Percentiles rank a stretch among this genome's conserved stretches.
Evolutionary conservation across 2,888 invertebrate species (phyloP).

Genomic region (Gonocerus acuteangulatus): DNA sequence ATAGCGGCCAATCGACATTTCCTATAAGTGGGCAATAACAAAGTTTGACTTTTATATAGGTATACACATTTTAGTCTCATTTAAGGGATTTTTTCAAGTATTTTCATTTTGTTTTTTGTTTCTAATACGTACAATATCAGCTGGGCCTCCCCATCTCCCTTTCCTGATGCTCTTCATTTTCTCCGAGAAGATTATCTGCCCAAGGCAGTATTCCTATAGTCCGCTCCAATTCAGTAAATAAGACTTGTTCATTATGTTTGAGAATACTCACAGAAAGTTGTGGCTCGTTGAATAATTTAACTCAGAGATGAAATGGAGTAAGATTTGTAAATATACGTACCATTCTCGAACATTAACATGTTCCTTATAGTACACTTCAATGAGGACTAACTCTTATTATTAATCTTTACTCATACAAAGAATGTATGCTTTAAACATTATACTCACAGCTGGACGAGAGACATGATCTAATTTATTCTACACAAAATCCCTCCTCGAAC

Average conservation of each 20-base stretch:
- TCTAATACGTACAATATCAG: conserved; percentile 6
- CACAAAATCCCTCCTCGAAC: too few relatives aligned
- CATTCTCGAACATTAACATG: conserved; percentile 1
- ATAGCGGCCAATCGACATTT: conserved; percentile 4
- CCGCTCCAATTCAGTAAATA: not conserved
- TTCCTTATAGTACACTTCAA: too few relatives aligned
- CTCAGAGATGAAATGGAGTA: not conserved
- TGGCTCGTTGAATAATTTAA: conserved; percentile 1
- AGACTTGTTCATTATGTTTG: not conserved
- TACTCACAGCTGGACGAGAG: not conserved
- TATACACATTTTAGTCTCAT: too few relatives aligned
- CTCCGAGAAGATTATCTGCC: not conserved
- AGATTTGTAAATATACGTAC: conserved; percentile 7
- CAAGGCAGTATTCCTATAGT: not conserved
- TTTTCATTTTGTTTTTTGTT: not conserved
- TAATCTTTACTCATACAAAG: not conserved
- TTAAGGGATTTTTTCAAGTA: too few relatives aligned
- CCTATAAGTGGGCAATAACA: conserved; percentile 25
- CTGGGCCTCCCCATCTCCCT: not conserved
- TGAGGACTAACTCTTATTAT: not conserved
- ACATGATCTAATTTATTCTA: too few relatives aligned
- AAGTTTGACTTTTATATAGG: conserved; percentile 23
- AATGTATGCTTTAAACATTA: not conserved
- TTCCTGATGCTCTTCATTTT: not conserved
- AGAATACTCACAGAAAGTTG: conserved; percentile 7